A percentile compares a stretch with the other conserved stretches of the same genome.
phyloP scores from a whole-genome alignment of 2,797 vertebrate species.

The Sebastolobus alascanus region DNA sequence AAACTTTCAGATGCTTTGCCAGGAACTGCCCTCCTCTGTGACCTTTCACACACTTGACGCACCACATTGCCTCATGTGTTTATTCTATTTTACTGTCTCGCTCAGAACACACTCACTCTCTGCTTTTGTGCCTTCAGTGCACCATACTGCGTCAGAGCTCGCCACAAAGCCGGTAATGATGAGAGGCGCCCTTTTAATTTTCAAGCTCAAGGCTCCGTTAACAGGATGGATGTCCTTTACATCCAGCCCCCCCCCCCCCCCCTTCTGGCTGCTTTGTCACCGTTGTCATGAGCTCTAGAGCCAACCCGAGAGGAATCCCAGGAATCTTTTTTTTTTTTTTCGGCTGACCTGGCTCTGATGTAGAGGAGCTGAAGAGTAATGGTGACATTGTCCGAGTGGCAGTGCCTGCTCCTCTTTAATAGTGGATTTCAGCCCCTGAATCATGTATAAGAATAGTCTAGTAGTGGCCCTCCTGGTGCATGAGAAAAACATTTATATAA shows the following conservation, averaged over 20 bases:
- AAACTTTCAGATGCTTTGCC: conserved; percentile 15
- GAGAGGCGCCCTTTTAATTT: conserved; percentile 66
- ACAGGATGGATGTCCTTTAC: conserved; percentile 74
- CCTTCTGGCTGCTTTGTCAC: conserved; percentile 78
- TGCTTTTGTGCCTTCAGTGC: conserved; percentile 61
- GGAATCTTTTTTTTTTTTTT: conserved; percentile 83
- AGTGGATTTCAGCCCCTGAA: conserved; percentile 54
- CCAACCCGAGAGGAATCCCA: conserved; percentile 78
- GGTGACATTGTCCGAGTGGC: conserved; percentile 67
- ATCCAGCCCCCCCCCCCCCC: conserved; percentile 35
- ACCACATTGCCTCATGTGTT: conserved; percentile 53
- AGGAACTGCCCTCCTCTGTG: conserved; percentile 39
- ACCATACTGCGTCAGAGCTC: conserved; percentile 62
- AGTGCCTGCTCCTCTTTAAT: conserved; percentile 46
- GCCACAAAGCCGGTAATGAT: conserved; percentile 63
- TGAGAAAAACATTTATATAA: conserved; percentile 41
- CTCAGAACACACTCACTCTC: conserved; percentile 56
- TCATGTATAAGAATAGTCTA: conserved; percentile 54
- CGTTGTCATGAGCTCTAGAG: conserved; percentile 78
- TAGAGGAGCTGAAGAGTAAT: conserved; percentile 53
- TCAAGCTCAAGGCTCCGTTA: conserved; percentile 60
- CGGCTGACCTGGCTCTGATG: conserved; percentile 70
- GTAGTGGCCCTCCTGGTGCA: conserved; percentile 36
- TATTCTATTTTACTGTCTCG: conserved; percentile 61
- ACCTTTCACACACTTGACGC: conserved; percentile 63